These are phyloP conservation scores for Ovibos moschatus DNA, from an alignment of 2,113 vertebrate genomes.

Conservation along the genomic window DNA sequence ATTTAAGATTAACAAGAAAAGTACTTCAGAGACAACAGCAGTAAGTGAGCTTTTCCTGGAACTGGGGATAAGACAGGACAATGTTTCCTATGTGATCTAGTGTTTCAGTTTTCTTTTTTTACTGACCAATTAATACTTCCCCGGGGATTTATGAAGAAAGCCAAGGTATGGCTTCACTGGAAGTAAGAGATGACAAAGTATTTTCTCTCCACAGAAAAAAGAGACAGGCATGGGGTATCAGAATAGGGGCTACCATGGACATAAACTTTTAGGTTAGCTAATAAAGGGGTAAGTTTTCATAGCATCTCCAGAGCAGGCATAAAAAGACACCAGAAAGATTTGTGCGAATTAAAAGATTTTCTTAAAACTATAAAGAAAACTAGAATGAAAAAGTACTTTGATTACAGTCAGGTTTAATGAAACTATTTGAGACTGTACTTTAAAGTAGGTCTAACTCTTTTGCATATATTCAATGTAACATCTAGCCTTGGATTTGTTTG, in stretches of 20 bases:
- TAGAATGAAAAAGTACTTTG: background rate
- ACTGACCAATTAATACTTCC: background rate
- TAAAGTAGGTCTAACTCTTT: background rate
- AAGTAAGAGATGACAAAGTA: background rate
- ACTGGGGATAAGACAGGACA: background rate
- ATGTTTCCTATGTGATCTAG: background rate
- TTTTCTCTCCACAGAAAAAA: background rate
- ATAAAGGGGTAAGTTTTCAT: background rate
- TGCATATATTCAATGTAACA: background rate
- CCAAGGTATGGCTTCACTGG: background rate
- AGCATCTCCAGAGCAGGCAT: background rate
- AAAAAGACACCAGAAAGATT: background rate
- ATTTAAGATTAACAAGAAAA: conserved; percentile 5
- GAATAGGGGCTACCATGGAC: background rate
- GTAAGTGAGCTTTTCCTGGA: background rate
- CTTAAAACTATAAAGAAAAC: background rate
- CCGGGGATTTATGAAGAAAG: background rate
- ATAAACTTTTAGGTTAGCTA: background rate
- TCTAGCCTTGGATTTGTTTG: background rate
- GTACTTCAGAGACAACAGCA: background rate
- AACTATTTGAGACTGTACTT: background rate
- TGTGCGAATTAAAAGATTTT: background rate
- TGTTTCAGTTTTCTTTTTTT: background rate
- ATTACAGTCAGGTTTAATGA: background rate
- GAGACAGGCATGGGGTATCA: background rate